Conservation (phyloP, 2,797 vertebrate genomes). For the Sylvilagus floridanus region DNA sequence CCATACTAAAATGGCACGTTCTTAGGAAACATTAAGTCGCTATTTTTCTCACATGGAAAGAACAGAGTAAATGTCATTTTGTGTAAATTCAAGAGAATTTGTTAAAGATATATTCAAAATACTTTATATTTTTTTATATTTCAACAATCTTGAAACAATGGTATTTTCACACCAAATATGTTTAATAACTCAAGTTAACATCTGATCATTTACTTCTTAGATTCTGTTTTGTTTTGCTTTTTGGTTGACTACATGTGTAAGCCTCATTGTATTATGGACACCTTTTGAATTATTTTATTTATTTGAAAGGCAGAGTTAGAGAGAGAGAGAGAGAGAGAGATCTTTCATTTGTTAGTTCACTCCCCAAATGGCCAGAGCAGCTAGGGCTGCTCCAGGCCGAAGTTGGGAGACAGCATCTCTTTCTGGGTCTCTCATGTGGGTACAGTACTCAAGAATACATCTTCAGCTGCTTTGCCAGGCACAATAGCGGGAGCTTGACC, state of each 20-base stretch:
- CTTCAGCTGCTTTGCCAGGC: too few species aligned
- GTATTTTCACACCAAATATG: background rate
- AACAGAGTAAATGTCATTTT: background rate
- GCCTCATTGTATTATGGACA: background rate
- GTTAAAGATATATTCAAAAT: background rate
- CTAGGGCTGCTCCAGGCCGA: too few species aligned
- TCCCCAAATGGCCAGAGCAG: too few species aligned
- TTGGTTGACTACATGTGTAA: background rate
- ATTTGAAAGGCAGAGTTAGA: too few species aligned
- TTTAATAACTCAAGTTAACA: background rate
- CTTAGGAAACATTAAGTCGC: background rate
- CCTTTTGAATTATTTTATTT: background rate
- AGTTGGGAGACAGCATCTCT: too few species aligned
- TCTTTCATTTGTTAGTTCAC: too few species aligned
- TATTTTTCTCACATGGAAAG: constrained; percentile 25
- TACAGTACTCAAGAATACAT: too few species aligned
- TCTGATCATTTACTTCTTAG: background rate
- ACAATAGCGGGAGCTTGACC: too few species aligned
- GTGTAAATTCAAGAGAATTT: background rate
- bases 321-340: too few species aligned
- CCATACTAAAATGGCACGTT: background rate
- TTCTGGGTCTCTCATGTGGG: too few species aligned
- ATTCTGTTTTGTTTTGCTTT: background rate
- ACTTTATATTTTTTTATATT: background rate
- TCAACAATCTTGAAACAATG: background rate